These are phyloP conservation scores for Timema cristinae DNA, from an alignment of 2,888 invertebrate genomes.

Conservation along the genomic window DNA sequence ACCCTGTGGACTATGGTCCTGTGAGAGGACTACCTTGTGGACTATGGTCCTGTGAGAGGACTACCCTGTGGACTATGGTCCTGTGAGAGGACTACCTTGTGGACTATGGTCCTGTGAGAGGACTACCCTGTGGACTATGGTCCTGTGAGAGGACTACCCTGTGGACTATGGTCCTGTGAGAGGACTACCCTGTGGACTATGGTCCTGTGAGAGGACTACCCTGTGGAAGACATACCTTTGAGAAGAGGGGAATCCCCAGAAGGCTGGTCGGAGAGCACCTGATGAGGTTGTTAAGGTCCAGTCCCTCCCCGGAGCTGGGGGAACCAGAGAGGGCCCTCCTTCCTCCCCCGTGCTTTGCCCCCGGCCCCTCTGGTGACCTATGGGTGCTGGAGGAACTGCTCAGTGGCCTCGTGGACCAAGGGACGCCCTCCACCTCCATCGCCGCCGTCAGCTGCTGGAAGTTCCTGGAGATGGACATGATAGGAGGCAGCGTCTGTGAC, in stretches of 20 bases:
- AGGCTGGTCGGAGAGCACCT: conserved; percentile 46
- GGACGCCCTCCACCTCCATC: background rate
- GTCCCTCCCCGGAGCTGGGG: conserved; percentile 31
- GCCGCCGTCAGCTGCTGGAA: background rate
- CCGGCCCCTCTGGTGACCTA: background rate
- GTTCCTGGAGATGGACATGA: background rate
- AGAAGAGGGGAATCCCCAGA: conserved; percentile 30
- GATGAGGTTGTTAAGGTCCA: conserved; percentile 45
- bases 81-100: too few species aligned
- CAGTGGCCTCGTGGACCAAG: too few species aligned
- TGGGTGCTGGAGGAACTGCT: conserved; percentile 1
- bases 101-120: too few species aligned
- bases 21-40: too few species aligned
- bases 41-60: too few species aligned
- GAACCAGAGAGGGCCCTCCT: background rate
- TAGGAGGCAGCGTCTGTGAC: background rate
- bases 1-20: too few species aligned
- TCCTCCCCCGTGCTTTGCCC: conserved; percentile 9
- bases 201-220: too few species aligned
- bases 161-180: too few species aligned
- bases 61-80: too few species aligned
- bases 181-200: too few species aligned
- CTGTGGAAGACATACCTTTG: conserved; percentile 4
- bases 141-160: too few species aligned
- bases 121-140: too few species aligned